Evolutionary conservation across 2,888 invertebrate genomes (phyloP).

Genomic region (Malacosoma neustria): DNA sequence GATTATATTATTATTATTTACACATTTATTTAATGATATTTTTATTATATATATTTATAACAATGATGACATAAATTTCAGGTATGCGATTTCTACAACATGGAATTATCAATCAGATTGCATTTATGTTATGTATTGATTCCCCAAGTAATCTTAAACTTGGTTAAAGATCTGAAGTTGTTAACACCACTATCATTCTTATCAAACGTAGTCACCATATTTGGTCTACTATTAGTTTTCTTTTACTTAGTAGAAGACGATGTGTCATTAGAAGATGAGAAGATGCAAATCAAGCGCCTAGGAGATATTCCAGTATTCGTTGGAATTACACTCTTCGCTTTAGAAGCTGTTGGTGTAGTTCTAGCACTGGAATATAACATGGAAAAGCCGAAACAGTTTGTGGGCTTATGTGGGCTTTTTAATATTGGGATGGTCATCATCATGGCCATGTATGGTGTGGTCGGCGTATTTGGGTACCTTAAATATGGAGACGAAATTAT

Average conservation of each 20-base stretch:
- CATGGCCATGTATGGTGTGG: constrained; percentile 81
- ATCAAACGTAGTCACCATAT: constrained; percentile 83
- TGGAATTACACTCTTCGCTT: constrained; percentile 90
- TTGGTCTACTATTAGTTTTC: constrained; percentile 82
- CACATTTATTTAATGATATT: too few species aligned
- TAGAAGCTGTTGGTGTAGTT: constrained; percentile 86
- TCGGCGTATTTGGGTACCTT: constrained; percentile 92
- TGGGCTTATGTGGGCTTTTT: constrained; percentile 84
- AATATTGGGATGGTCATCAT: constrained; percentile 86
- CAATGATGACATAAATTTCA: too few species aligned
- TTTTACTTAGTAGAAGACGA: constrained; percentile 81
- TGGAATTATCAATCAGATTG: constrained; percentile 49
- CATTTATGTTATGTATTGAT: constrained; percentile 76
- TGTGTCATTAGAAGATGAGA: constrained; percentile 59
- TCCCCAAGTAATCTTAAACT: constrained; percentile 77
- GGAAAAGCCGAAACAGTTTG: constrained; percentile 87
- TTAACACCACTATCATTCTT: constrained; percentile 86
- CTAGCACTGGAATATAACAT: constrained; percentile 95
- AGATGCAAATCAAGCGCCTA: constrained; percentile 58
- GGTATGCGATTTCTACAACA: constrained; percentile 61
- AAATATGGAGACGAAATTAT: constrained; percentile 81
- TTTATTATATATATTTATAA: too few species aligned
- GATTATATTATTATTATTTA: too few species aligned
- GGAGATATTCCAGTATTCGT: constrained; percentile 84
- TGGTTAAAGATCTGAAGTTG: constrained; percentile 81